phyloP scores from a whole-genome alignment of 2,888 invertebrate species.

The Tillus elongatus region DNA sequence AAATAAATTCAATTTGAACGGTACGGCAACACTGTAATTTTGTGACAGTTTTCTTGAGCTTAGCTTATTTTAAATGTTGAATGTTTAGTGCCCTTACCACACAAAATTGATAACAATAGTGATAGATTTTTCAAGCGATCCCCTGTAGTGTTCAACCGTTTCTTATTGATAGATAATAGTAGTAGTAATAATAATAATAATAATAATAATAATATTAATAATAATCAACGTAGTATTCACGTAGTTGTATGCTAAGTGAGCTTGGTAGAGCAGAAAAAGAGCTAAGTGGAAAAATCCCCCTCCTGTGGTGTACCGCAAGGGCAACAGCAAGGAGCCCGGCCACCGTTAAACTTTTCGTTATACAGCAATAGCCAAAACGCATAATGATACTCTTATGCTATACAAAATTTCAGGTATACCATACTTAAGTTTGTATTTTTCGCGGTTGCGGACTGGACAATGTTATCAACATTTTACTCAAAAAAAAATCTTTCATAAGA shows the following conservation, averaged over 20 bases:
- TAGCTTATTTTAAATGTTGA: no score
- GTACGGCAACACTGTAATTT: no score
- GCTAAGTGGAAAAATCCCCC: constrained; percentile 25
- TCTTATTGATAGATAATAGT: constrained; percentile 6
- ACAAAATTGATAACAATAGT: no score
- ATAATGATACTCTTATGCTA: constrained; percentile 36
- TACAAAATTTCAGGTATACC: constrained; percentile 42
- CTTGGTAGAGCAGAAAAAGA: constrained; percentile 26
- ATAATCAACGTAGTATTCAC: no score
- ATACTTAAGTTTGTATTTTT: constrained; percentile 38
- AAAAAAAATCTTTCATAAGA: no score
- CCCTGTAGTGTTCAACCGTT: constrained; percentile 9
- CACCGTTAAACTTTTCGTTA: constrained; percentile 34
- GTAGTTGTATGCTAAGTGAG: no score
- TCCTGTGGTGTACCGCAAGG: constrained; percentile 9
- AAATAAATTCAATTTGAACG: no score
- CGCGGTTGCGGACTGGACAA: constrained; percentile 24
- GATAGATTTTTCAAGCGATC: no score
- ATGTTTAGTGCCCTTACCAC: no score
- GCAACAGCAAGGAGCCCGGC: no score
- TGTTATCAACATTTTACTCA: constrained; percentile 18
- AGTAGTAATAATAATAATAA: constrained; percentile 11
- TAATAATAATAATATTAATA: constrained; percentile 9
- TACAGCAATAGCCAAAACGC: constrained; percentile 43
- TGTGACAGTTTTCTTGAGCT: no score